These are phyloP conservation scores for Diarsia rubi DNA, from an alignment of 2,888 invertebrate genomes.

Conservation along the genomic window DNA sequence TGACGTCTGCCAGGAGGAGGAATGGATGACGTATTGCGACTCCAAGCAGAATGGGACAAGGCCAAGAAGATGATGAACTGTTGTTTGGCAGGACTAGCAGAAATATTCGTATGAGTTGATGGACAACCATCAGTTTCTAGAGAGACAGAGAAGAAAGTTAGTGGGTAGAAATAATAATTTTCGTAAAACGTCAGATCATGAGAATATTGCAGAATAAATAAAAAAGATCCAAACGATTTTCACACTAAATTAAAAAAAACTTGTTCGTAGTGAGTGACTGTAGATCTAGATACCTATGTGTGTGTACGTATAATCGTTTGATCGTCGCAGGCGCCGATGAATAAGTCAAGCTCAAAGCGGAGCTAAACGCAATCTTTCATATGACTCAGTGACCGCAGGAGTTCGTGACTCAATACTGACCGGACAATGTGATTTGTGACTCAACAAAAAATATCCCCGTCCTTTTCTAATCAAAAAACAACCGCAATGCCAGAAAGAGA, in stretches of 20 bases:
- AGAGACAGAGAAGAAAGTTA: not conserved
- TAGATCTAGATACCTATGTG: conserved; percentile 2
- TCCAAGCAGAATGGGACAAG: no score
- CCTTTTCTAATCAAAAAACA: conserved; percentile 64
- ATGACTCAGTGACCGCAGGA: conserved; percentile 83
- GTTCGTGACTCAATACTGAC: conserved; percentile 77
- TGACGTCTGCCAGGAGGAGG: no score
- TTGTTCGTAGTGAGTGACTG: conserved; percentile 35
- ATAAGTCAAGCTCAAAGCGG: conserved; percentile 71
- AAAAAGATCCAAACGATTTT: not conserved
- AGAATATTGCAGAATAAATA: not conserved
- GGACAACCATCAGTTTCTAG: not conserved
- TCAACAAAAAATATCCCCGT: conserved; percentile 69
- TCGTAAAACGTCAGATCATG: conserved; percentile 13
- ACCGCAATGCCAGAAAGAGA: conserved; percentile 60
- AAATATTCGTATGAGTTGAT: not conserved
- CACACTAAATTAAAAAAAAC: conserved; percentile 21
- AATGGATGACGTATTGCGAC: no score
- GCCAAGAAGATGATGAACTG: not conserved
- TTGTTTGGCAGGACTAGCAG: not conserved
- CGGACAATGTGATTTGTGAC: conserved; percentile 71
- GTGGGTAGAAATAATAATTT: not conserved
- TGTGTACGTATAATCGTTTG: conserved; percentile 40
- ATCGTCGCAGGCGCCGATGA: conserved; percentile 74
- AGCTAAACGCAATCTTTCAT: conserved; percentile 74